phyloP scores from a whole-genome alignment of 2,797 vertebrate species.

The Iguana delicatissima region DNA sequence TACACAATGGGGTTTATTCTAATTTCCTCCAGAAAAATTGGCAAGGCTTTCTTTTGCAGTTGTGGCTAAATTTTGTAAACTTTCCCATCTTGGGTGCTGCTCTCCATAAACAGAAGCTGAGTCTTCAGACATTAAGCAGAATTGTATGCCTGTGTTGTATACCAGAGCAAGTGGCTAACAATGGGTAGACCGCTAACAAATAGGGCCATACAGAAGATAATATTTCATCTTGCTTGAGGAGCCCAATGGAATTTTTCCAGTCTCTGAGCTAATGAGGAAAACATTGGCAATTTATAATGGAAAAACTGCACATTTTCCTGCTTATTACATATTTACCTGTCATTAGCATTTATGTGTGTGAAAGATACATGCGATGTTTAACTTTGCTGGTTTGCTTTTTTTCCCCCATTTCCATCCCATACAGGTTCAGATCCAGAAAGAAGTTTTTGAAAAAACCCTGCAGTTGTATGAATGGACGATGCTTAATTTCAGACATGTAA shows the following conservation, averaged over 20 bases:
- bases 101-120: constrained; percentile 1
- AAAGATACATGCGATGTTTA: constrained; percentile 44
- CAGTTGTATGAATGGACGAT: neutral
- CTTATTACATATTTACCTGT: constrained; percentile 73
- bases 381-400: constrained; percentile 27
- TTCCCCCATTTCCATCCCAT: constrained; percentile 3
- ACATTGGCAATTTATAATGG: constrained; percentile 56
- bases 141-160: neutral
- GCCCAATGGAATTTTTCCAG: constrained; percentile 38
- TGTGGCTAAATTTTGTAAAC: constrained; percentile 23
- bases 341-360: constrained; percentile 41
- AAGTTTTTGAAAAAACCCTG: neutral
- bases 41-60: neutral
- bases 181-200: neutral
- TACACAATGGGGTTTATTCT: neutral
- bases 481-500: neutral
- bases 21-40: neutral
- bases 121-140: constrained; percentile 44
- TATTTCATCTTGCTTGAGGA: constrained; percentile 34
- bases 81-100: neutral
- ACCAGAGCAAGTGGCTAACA: neutral
- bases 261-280: constrained; percentile 67
- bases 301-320: constrained; percentile 59
- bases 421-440: neutral
- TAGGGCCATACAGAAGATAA: no score